phyloP scores from a whole-genome alignment of 1,140 invertebrate genomes.

The Listronotus oregonensis region DNA sequence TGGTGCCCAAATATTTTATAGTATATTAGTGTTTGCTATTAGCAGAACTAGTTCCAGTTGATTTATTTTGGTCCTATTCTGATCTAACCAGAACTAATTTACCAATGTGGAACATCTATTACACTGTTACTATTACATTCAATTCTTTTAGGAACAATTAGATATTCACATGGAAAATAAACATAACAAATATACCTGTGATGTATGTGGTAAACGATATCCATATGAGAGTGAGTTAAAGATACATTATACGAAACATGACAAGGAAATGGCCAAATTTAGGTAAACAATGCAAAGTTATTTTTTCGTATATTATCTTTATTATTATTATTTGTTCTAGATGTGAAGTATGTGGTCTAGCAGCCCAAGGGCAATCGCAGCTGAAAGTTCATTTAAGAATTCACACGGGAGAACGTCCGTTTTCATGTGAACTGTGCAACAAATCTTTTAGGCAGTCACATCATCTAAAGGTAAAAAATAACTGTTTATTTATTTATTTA shows the following conservation, averaged over 20 bases:
- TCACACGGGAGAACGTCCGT: conserved; percentile 75
- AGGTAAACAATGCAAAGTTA: conserved; percentile 1
- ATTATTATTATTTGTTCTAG: conserved; percentile 5
- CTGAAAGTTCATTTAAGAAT: conserved; percentile 54
- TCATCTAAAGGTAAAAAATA: conserved; percentile 26
- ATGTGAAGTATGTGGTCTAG: conserved; percentile 33
- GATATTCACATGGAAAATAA: conserved; percentile 27
- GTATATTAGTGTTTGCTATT: too few relatives aligned
- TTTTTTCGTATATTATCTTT: not conserved
- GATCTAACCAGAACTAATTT: too few relatives aligned
- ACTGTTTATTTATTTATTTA: too few relatives aligned
- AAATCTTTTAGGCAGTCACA: conserved; percentile 67
- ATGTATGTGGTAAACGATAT: conserved; percentile 28
- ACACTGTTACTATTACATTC: too few relatives aligned
- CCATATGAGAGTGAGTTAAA: conserved; percentile 30
- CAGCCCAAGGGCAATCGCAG: conserved; percentile 13
- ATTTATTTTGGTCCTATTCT: too few relatives aligned
- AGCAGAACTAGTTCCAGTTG: too few relatives aligned
- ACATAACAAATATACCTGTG: conserved; percentile 32
- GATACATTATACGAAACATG: conserved; percentile 28
- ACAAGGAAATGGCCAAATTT: conserved; percentile 24
- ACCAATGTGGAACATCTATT: too few relatives aligned
- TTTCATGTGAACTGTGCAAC: conserved; percentile 72
- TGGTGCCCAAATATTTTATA: too few relatives aligned
- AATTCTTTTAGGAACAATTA: conserved; percentile 24